These are phyloP conservation scores for Atherinosoma microstoma DNA, from an alignment of 2,797 vertebrate species.

Conservation along the genomic window DNA sequence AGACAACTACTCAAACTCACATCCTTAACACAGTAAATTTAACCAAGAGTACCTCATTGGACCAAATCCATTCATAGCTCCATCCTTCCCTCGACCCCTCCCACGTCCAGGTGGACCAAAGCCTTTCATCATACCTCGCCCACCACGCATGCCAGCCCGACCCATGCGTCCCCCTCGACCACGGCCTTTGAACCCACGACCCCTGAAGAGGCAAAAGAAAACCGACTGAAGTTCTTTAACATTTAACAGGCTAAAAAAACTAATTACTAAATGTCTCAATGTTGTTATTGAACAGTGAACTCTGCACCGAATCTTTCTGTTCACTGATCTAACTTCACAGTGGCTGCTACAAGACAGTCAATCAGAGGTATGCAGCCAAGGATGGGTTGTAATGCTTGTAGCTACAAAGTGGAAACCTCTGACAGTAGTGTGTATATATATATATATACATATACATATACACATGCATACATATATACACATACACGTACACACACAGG, in stretches of 20 bases:
- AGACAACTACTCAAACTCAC: background rate
- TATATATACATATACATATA: too few relatives aligned
- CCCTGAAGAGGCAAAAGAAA: constrained; percentile 60
- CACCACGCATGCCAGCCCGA: constrained; percentile 71
- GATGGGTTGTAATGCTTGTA: background rate
- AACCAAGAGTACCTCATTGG: constrained; percentile 74
- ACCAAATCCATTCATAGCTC: constrained; percentile 76
- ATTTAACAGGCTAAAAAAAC: background rate
- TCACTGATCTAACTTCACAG: too few relatives aligned
- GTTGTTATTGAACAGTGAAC: background rate
- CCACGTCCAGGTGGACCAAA: constrained; percentile 73
- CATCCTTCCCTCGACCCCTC: constrained; percentile 72
- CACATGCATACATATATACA: too few relatives aligned
- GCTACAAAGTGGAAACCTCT: too few relatives aligned
- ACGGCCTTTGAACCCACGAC: constrained; percentile 63
- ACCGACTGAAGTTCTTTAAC: background rate
- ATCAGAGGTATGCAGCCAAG: background rate
- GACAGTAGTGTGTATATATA: too few relatives aligned
- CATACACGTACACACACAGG: too few relatives aligned
- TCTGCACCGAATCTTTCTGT: background rate
- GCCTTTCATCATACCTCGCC: constrained; percentile 77
- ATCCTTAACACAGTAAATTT: background rate
- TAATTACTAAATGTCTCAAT: background rate
- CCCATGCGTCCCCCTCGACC: constrained; percentile 67
- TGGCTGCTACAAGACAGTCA: too few relatives aligned